A percentile compares a stretch with the other conserved stretches of the same genome.
These are phyloP conservation scores for Agapornis roseicollis DNA, from an alignment of 2,113 vertebrate genomes.

Conservation along the genomic window DNA sequence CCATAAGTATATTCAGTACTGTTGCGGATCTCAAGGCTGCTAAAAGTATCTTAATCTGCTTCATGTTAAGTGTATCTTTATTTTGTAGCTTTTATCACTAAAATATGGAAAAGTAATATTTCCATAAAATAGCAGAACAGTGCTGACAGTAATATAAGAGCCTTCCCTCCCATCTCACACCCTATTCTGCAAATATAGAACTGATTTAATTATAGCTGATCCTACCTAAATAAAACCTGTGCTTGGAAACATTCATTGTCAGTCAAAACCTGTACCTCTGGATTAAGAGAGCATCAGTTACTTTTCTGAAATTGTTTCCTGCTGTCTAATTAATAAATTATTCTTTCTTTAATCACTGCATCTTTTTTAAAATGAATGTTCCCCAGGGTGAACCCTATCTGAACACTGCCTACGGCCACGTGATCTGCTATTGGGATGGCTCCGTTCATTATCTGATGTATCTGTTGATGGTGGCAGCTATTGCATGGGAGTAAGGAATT, in stretches of 20 bases:
- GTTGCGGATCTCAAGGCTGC: not conserved
- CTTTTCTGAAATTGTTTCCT: not conserved
- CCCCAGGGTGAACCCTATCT: conserved; percentile 86
- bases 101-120: not conserved
- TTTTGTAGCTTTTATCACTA: not conserved
- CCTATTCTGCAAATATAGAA: not conserved
- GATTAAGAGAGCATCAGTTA: not conserved
- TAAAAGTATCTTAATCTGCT: not conserved
- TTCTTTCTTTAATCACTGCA: not conserved
- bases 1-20: not conserved
- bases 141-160: not conserved
- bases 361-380: not conserved
- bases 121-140: not conserved
- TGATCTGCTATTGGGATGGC: conserved; percentile 97
- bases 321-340: not conserved
- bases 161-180: not conserved
- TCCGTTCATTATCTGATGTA: conserved; percentile 94
- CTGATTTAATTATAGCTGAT: not conserved
- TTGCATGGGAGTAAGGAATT: conserved; percentile 90
- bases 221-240: not conserved
- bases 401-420: conserved; percentile 90
- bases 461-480: conserved; percentile 91
- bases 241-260: not conserved
- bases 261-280: not conserved
- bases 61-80: not conserved